A percentile compares a stretch with the other conserved stretches of the same genome.
These are phyloP conservation scores for Caenorhabditis virilis DNA, from an alignment of 2,888 invertebrate genomes.

Conservation along the genomic window DNA sequence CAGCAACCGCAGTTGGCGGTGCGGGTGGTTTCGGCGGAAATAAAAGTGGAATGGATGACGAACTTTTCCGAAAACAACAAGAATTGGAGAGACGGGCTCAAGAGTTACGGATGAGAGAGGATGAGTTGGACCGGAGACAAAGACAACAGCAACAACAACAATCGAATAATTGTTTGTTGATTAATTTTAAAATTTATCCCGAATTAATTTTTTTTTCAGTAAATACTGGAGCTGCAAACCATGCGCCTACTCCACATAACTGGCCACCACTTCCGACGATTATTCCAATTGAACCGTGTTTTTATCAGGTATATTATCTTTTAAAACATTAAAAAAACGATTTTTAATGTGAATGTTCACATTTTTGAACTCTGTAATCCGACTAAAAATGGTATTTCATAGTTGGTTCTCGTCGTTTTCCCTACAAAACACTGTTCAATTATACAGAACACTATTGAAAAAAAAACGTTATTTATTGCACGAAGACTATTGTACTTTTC, in stretches of 20 bases:
- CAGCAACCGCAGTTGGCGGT: too few species aligned
- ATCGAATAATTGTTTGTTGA: conserved; percentile 27
- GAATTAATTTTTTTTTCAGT: too few species aligned
- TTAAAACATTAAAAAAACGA: background rate
- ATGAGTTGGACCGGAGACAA: conserved; percentile 76
- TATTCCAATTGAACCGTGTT: conserved; percentile 90
- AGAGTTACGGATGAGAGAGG: conserved; percentile 70
- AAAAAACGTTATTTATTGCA: too few species aligned
- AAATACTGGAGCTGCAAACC: conserved; percentile 25
- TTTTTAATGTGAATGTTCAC: background rate
- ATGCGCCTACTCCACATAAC: conserved; percentile 82
- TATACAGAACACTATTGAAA: too few species aligned
- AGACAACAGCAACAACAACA: conserved; percentile 24
- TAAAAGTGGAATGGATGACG: conserved; percentile 57
- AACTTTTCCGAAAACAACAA: conserved; percentile 66
- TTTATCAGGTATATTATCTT: conserved; percentile 78
- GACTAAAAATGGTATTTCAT: too few species aligned
- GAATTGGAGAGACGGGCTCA: conserved; percentile 65
- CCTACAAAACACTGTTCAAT: too few species aligned
- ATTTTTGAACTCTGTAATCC: background rate
- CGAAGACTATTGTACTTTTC: too few species aligned
- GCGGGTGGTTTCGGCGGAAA: too few species aligned
- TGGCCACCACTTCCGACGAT: conserved; percentile 97
- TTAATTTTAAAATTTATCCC: too few species aligned
- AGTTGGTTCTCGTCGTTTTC: too few species aligned